Evolutionary conservation across 2,888 invertebrate species (phyloP).

Genomic region (Balanococcus diminutus): DNA sequence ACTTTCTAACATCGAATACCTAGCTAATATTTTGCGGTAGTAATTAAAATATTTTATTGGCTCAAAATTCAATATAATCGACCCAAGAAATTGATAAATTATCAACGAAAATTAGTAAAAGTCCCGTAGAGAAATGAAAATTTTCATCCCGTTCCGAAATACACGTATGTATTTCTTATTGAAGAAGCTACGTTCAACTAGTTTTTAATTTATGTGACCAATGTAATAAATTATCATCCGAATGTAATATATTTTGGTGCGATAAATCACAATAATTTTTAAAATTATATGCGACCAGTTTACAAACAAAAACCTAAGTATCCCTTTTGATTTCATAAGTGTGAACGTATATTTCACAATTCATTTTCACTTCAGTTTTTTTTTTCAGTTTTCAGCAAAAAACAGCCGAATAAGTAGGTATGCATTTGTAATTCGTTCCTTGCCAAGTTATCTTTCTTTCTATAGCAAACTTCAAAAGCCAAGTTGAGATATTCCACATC

Average conservation of each 20-base stretch:
- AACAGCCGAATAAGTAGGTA: not conserved
- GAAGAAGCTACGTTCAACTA: not conserved
- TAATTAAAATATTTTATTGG: slow-evolving; percentile 21
- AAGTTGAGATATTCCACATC: too few species aligned
- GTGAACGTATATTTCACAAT: not conserved
- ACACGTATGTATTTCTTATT: not conserved
- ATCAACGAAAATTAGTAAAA: slow-evolving; percentile 29
- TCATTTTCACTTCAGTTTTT: not conserved
- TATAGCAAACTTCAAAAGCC: not conserved
- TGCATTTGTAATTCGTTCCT: not conserved
- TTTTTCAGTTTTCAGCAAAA: not conserved
- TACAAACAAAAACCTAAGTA: not conserved
- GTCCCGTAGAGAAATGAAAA: slow-evolving; percentile 31
- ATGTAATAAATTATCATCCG: slow-evolving; percentile 47
- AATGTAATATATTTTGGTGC: slow-evolving; percentile 49
- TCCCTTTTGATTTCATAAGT: not conserved
- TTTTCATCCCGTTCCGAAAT: not conserved
- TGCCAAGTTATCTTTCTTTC: not conserved
- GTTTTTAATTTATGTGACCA: slow-evolving; percentile 19
- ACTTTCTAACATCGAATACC: not conserved
- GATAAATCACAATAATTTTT: slow-evolving; percentile 46
- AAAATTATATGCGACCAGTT: slow-evolving; percentile 13
- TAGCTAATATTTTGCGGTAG: not conserved
- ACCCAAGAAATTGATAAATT: slow-evolving; percentile 20
- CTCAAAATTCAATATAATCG: slow-evolving; percentile 25